Conservation (phyloP, 2,888 invertebrate genomes). For the Palloptera scutellata region DNA sequence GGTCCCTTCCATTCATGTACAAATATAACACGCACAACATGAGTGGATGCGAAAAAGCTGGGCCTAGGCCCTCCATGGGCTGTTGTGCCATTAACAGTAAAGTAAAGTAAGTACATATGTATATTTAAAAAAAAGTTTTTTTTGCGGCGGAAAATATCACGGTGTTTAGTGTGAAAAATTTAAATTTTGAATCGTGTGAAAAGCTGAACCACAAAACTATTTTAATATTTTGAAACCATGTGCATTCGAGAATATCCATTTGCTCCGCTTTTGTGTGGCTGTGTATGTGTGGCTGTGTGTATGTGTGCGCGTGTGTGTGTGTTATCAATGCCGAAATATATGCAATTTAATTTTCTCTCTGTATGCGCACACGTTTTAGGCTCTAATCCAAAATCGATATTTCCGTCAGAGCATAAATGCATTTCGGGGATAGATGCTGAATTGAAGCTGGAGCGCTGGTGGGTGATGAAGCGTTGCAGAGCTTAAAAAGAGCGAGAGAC, state of each 20-base stretch:
- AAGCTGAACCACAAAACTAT: too few relatives aligned
- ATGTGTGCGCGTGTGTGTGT: constrained; percentile 1
- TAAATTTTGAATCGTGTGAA: too few relatives aligned
- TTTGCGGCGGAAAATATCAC: too few relatives aligned
- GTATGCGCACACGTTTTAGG: constrained; percentile 25
- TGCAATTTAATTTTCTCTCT: constrained; percentile 36
- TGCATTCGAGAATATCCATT: not conserved
- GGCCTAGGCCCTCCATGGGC: too few relatives aligned
- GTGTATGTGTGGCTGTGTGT: constrained; percentile 2
- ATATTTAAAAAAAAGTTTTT: too few relatives aligned
- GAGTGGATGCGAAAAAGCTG: too few relatives aligned
- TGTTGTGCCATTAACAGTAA: too few relatives aligned
- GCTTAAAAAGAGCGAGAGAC: not conserved
- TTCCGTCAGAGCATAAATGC: constrained; percentile 25
- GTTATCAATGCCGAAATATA: constrained; percentile 38
- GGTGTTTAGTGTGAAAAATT: too few relatives aligned
- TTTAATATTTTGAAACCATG: too few relatives aligned
- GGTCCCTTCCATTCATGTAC: too few relatives aligned
- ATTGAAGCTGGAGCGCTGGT: not conserved
- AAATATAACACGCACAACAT: too few relatives aligned
- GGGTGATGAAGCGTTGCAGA: not conserved
- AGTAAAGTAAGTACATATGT: too few relatives aligned
- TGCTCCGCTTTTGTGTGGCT: not conserved
- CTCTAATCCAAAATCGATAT: constrained; percentile 37
- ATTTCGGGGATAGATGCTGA: not conserved